Evolutionary conservation across 1,140 invertebrate genomes (phyloP), one percentile per base, ranked within the genome.

Genomic region (Eumaeus atala): DNA sequence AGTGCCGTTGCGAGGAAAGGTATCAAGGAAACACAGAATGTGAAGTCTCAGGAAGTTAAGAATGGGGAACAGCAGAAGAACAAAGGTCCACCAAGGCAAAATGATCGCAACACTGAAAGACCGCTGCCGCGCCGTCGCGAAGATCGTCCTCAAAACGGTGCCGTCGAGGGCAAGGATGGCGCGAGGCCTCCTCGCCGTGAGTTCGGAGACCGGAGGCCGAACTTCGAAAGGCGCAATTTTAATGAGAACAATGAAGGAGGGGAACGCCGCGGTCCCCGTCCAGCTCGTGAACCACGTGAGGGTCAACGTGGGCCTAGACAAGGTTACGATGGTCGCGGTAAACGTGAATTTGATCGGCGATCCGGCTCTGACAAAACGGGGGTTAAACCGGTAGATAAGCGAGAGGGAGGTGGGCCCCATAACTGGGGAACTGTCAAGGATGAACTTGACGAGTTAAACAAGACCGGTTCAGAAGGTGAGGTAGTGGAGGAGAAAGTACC

Each of bases 341-440:
- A 96, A 87, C 91, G 96, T 36, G 96, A 98, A 88, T 98, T 95
- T 84, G 97, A 98, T 87, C 92, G 97, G 60, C 95, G 97, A 84
- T 97, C 96, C 73, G 96, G 96, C 63, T 96, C 95, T 53, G 96
- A 98, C 77, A 96, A 95, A 90, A 97, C 95, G 84, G 96, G 97
- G 75, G 93, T 98, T 52, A 98, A 98, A 88, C 91, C 95, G 58
- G 90, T 96, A 64, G 96, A 98, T 74, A 98, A 98, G 88, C 93
- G 95, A 64, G 96, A 98, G 75, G 97, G 96, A 75, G 93, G 91
- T 89, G 97, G 97, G 54, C 92, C 95, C 68, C 95, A 96, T 86
- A 98, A 98, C 84, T 98, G 97, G 97, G 97, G 97, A 68, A 95
- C 93, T 48, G 91, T 96, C 66, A 96, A 95, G 80, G 96, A 97